phyloP scores from a whole-genome alignment of 1,140 invertebrate species.

The Piezodorus guildinii region DNA sequence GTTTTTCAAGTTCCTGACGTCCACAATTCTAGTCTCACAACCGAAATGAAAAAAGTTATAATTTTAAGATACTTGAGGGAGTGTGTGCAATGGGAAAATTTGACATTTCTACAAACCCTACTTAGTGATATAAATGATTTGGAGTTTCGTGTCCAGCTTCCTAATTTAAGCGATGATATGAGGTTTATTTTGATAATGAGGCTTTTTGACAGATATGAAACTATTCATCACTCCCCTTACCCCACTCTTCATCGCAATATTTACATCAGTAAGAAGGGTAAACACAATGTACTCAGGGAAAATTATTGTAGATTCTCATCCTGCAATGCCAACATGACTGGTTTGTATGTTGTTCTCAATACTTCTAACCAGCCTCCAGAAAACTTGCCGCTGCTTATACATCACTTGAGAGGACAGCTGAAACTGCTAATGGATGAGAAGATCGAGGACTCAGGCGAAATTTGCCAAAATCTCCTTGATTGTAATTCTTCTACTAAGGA shows the following conservation, averaged over 20 bases:
- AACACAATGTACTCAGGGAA: background rate
- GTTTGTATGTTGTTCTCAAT: background rate
- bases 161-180: background rate
- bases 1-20: slow-evolving; percentile 7
- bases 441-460: too few relatives aligned
- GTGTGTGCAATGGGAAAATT: slow-evolving; percentile 12
- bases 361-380: background rate
- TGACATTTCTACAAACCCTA: background rate
- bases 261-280: background rate
- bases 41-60: background rate
- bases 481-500: too few relatives aligned
- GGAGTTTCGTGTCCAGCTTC: background rate
- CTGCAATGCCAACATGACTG: background rate
- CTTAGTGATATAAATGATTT: slow-evolving; percentile 3
- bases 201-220: background rate
- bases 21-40: background rate
- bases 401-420: background rate
- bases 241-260: background rate
- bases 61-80: background rate
- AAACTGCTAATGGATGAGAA: background rate
- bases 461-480: too few relatives aligned
- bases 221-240: background rate
- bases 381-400: background rate
- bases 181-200: background rate
- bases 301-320: background rate